Conservation (phyloP, 1,140 invertebrate species). For the Solen grandis region DNA sequence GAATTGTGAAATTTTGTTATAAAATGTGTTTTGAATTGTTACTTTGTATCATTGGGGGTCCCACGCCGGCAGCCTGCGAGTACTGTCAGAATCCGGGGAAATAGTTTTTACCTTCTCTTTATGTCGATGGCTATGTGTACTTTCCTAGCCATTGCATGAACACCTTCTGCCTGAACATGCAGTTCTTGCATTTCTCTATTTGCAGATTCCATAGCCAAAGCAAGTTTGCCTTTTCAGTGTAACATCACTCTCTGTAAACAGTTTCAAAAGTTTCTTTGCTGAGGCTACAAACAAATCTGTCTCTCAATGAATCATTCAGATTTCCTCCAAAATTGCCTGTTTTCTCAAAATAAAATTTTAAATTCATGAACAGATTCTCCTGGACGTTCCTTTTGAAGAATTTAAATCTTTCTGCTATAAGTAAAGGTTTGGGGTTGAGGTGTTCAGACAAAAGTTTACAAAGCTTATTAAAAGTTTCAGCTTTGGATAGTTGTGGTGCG, state of each 20-base stretch:
- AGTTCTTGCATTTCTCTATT: constrained; percentile 44
- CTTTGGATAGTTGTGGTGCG: not conserved
- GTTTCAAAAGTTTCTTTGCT: constrained; percentile 42
- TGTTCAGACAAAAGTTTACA: constrained; percentile 31
- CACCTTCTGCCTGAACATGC: not conserved
- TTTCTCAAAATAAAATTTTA: constrained; percentile 44
- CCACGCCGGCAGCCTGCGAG: no score
- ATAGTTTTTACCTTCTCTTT: no score
- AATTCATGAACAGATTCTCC: constrained; percentile 28
- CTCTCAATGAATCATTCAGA: constrained; percentile 50
- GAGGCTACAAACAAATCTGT: constrained; percentile 62
- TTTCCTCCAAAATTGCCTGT: constrained; percentile 55
- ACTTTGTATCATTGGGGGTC: no score
- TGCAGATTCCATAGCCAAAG: constrained; percentile 55
- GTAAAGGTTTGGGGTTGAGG: constrained; percentile 48
- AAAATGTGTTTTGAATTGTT: no score
- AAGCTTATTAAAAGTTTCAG: not conserved
- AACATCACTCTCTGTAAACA: constrained; percentile 45
- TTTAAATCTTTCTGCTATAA: constrained; percentile 59
- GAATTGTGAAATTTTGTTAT: no score
- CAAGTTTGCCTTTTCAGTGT: constrained; percentile 51
- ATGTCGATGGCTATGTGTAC: no score
- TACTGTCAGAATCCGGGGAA: no score
- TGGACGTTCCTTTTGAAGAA: constrained; percentile 54
- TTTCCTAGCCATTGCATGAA: no score